Percentiles rank a stretch among this genome's conserved stretches.
These are phyloP conservation scores for Oenanthe oenanthe DNA, from an alignment of 2,113 vertebrate species.

Conservation along the genomic window DNA sequence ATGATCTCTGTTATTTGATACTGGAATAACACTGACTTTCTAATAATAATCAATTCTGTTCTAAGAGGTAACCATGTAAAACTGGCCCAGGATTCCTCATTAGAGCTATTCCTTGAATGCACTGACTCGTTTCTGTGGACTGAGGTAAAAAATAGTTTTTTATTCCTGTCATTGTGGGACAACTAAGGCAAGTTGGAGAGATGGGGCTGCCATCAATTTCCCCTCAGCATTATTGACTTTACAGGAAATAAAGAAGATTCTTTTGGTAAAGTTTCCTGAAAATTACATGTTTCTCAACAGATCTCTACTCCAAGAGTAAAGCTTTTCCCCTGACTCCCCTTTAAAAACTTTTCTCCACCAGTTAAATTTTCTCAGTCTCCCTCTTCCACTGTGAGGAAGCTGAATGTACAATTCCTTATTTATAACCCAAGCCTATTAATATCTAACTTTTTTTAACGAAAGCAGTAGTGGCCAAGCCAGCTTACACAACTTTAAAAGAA, in stretches of 20 bases:
- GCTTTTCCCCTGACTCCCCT: background rate
- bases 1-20: background rate
- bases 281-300: background rate
- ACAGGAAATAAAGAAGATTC: background rate
- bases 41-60: background rate
- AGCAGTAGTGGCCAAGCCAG: background rate
- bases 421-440: background rate
- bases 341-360: background rate
- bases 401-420: background rate
- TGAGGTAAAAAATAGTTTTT: background rate
- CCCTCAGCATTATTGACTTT: background rate
- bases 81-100: background rate
- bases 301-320: background rate
- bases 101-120: constrained; percentile 1
- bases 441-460: background rate
- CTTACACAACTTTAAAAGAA: background rate
- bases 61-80: background rate
- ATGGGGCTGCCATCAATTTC: background rate
- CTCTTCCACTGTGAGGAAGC: background rate
- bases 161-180: background rate
- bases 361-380: background rate
- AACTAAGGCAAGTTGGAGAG: background rate
- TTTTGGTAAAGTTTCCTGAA: background rate
- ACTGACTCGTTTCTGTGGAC: background rate
- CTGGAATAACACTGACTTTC: background rate